Evolutionary conservation across 2,113 vertebrate species (phyloP).

Genomic region (Albula goreensis): DNA sequence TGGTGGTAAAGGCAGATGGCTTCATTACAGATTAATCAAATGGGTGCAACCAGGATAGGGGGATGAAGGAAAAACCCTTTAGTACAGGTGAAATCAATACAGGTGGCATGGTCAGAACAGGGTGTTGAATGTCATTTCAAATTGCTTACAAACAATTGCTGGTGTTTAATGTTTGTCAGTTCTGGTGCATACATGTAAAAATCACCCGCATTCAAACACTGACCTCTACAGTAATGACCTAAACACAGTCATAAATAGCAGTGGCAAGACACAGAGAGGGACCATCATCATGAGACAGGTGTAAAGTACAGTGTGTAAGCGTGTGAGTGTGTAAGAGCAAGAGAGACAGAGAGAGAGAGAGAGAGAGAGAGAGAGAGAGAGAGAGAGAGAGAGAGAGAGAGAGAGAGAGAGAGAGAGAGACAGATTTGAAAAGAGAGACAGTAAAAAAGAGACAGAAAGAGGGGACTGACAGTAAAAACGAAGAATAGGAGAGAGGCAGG

Average conservation of each 20-base stretch:
- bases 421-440: conserved; percentile 7
- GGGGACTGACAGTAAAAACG: not conserved
- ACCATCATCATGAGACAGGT: conserved; percentile 13
- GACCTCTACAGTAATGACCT: not conserved
- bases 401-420: conserved; percentile 50
- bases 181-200: not conserved
- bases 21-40: not conserved
- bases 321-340: not conserved
- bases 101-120: not conserved
- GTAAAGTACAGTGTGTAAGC: conserved; percentile 9
- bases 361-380: not conserved
- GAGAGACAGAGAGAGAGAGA: conserved; percentile 53
- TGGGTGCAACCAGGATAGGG: not conserved
- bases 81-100: not conserved
- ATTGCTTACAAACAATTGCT: not conserved
- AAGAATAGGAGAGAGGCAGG: too few species aligned
- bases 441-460: not conserved
- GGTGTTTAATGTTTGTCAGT: not conserved
- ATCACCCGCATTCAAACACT: not conserved
- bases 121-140: not conserved
- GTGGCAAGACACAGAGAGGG: conserved; percentile 40
- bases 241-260: not conserved
- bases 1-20: not conserved
- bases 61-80: not conserved
- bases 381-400: not conserved